These are phyloP conservation scores for Setophaga kirtlandii DNA, from an alignment of 2,113 vertebrate genomes.

Conservation along the genomic window DNA sequence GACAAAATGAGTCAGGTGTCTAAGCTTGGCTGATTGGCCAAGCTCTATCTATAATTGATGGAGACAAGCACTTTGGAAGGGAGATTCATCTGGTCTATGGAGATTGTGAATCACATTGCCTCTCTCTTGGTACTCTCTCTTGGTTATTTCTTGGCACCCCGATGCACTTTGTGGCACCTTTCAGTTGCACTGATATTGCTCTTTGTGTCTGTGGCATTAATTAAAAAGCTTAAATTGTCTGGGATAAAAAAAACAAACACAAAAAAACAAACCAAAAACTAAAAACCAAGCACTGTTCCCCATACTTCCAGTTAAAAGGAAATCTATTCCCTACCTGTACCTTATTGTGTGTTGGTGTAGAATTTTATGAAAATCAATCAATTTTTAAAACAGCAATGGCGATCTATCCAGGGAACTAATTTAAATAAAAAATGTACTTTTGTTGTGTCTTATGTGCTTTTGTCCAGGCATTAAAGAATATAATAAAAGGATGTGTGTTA, in stretches of 20 bases:
- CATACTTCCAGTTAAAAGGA: neutral
- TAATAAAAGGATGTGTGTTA: neutral
- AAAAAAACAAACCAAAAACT: neutral
- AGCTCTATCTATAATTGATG: slow-evolving; percentile 40
- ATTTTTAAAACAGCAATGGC: neutral
- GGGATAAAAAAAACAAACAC: neutral
- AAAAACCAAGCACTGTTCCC: neutral
- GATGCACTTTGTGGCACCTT: neutral
- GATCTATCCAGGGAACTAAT: neutral
- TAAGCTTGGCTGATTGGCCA: neutral
- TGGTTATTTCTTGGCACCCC: neutral
- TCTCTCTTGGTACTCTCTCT: neutral
- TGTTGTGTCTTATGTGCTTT: neutral
- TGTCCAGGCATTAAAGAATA: neutral
- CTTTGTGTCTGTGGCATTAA: neutral
- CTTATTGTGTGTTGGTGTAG: neutral
- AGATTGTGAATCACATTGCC: neutral
- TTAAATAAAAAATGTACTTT: neutral
- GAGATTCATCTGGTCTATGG: neutral
- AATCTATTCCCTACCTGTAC: neutral
- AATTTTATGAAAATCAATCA: neutral
- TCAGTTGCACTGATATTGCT: neutral
- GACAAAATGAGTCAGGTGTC: neutral
- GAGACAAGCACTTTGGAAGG: slow-evolving; percentile 33
- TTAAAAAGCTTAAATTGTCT: neutral